Evolutionary conservation across 2,888 invertebrate genomes (phyloP).

Genomic region (Encarsia formosa): DNA sequence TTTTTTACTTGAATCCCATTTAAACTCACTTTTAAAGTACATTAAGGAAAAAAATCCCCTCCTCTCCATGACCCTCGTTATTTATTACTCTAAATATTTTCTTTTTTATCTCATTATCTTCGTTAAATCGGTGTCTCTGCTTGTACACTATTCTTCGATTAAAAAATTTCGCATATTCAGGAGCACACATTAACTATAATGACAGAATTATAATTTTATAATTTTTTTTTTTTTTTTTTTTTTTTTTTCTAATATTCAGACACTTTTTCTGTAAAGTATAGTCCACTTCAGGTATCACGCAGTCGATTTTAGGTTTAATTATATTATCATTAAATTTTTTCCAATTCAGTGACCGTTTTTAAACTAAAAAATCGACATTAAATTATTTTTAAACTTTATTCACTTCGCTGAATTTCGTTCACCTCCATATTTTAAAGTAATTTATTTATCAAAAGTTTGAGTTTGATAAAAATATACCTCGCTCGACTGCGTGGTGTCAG

Average conservation of each 20-base stretch:
- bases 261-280: neutral
- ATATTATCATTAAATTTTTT: conserved; percentile 1
- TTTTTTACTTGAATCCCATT: conserved; percentile 6
- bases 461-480: conserved; percentile 3
- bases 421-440: neutral
- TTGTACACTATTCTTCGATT: conserved; percentile 19
- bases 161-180: conserved; percentile 26
- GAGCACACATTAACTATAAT: conserved; percentile 33
- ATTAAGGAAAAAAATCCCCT: conserved; percentile 45
- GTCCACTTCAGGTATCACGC: neutral
- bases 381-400: neutral
- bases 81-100: conserved; percentile 47
- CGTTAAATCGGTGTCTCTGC: conserved; percentile 27
- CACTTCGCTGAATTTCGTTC: neutral
- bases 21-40: conserved; percentile 15
- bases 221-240: conserved; percentile 16
- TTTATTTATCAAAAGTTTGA: conserved; percentile 1
- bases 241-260: neutral
- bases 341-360: neutral
- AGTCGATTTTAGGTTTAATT: neutral
- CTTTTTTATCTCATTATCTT: conserved; percentile 28
- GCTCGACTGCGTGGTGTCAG: conserved; percentile 1
- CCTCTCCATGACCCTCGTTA: conserved; percentile 50
- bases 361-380: neutral
- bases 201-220: conserved; percentile 6